A percentile compares a stretch with the other conserved stretches of the same genome.
Conservation (phyloP, 2,113 vertebrate genomes). For the Baryphthengus martii region DNA sequence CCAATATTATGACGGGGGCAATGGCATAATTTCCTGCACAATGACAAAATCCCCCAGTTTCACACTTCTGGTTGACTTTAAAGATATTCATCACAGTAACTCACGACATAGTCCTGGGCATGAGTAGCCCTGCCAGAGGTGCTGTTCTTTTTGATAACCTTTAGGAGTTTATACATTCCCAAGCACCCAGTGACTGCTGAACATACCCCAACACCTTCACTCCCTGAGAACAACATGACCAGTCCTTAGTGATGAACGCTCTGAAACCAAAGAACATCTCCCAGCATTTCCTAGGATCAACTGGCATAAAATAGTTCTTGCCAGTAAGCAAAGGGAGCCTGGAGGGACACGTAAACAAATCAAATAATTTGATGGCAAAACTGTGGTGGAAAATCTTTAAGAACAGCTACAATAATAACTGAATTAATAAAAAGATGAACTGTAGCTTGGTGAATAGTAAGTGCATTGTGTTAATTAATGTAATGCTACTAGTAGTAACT, state of each 20-base stretch:
- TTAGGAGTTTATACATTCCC: neutral
- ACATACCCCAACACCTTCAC: neutral
- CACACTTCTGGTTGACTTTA: neutral
- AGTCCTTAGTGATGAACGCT: neutral
- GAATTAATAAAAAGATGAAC: neutral
- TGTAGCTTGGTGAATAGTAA: neutral
- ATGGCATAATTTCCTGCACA: neutral
- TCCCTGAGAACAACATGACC: neutral
- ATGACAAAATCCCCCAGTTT: neutral
- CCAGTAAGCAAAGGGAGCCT: neutral
- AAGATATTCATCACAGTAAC: accelerated
- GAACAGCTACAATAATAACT: neutral
- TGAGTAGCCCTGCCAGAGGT: neutral
- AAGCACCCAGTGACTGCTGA: neutral
- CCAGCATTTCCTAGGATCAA: neutral
- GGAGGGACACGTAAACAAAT: neutral
- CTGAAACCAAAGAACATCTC: neutral
- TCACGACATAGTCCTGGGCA: neutral
- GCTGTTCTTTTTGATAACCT: neutral
- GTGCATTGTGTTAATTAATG: neutral
- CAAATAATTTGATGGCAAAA: neutral
- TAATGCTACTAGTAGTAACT: neutral
- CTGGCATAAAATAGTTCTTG: neutral
- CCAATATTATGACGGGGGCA: neutral
- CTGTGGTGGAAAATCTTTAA: neutral